Evolutionary conservation across 2,888 invertebrate genomes (phyloP), one percentile per base, ranked within the genome.

Genomic region (Serrognathus titanus): DNA sequence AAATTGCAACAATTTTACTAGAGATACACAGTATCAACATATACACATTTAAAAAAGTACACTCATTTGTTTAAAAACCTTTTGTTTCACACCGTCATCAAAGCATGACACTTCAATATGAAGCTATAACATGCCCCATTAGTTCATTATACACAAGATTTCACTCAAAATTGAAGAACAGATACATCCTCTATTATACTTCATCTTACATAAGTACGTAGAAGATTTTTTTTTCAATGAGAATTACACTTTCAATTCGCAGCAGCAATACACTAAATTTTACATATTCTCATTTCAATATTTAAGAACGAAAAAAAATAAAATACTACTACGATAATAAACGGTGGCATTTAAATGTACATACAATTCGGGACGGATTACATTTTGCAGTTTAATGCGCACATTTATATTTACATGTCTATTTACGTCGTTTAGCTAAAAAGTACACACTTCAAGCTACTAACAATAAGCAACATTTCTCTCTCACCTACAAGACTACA

Each of bases 11-110:
- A 78, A 77, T 76, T 75, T 77, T 76, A 76, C 76, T 75, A 73
- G 70, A 76, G 78, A 79, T 79, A 79, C 79, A 79, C 71, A 77
- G 79, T 79, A 79, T 79, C 79, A 75, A 77, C 74, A 70, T 61
- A 64, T 58, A 66, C 55, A 62, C 62, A 63, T 59, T 39, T 57
- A 56, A 59, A 52, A 55, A 53, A 56, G 49, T 53, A 55, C 53
- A 45, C 52, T 53, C 16, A 57, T 48, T 48, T 57, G 48, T 53
- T 57, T 57, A 48, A 46, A 49, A 24, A 53, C 47, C 43, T 48
- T 45, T 46, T 7, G 24, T 57, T 46, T 53, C 50, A 16, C 12
- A 50, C 46, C 16, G 12, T 53, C 48, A 52, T 53, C 16, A 31
- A 50, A 55, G 55, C 55, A 55, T 55, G 57, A 53, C 60, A 58